Percentiles rank a stretch among this genome's conserved stretches.
These are phyloP conservation scores for Epinotia nisella DNA, from an alignment of 2,888 invertebrate species.

Conservation along the genomic window DNA sequence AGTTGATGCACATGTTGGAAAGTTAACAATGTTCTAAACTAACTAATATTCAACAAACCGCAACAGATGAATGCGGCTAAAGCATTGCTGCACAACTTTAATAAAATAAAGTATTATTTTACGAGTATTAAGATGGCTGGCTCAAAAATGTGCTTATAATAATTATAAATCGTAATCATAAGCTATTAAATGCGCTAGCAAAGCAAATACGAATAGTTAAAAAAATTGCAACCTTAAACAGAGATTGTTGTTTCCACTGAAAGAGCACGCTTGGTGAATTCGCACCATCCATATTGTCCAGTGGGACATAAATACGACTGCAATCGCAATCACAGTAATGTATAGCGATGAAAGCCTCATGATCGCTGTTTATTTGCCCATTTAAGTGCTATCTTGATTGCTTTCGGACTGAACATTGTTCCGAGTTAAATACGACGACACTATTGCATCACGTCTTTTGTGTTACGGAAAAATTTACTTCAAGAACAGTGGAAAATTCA, in stretches of 20 bases:
- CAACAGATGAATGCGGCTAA: background rate
- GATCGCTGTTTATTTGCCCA: constrained; percentile 46
- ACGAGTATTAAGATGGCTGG: too few species aligned
- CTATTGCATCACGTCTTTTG: constrained; percentile 6
- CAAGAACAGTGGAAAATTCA: background rate
- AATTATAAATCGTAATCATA: too few species aligned
- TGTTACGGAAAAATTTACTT: background rate
- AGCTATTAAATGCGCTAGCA: too few species aligned
- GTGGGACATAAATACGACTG: constrained; percentile 43
- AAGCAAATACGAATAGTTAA: background rate
- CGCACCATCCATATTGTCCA: constrained; percentile 34
- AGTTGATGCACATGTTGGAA: constrained; percentile 5
- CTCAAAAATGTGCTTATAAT: too few species aligned
- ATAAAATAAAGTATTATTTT: background rate
- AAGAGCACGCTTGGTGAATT: constrained; percentile 23
- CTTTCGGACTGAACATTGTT: constrained; percentile 37
- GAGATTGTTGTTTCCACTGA: background rate
- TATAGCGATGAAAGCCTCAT: constrained; percentile 46
- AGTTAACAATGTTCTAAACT: constrained; percentile 14
- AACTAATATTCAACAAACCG: constrained; percentile 1
- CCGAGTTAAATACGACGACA: constrained; percentile 28
- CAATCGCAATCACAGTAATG: constrained; percentile 44
- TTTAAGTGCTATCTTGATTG: constrained; percentile 44
- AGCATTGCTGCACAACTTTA: background rate
- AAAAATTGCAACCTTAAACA: background rate